phyloP scores from a whole-genome alignment of 2,888 invertebrate species.

The Ceraclea dissimilis region DNA sequence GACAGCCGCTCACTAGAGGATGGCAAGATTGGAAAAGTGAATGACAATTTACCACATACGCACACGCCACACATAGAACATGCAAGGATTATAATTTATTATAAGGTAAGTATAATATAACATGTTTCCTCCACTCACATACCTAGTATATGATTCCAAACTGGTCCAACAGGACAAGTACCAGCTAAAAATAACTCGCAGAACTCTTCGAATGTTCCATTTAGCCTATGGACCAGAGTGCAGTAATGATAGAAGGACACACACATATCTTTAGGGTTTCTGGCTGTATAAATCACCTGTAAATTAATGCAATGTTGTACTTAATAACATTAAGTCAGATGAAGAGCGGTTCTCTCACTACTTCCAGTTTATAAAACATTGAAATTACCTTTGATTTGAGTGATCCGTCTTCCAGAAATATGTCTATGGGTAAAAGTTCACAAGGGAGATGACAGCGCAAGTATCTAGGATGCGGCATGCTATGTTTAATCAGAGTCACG shows the following conservation, averaged over 20 bases:
- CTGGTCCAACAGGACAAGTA: slow-evolving; percentile 55
- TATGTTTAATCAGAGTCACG: slow-evolving; percentile 59
- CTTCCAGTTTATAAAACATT: too few relatives aligned
- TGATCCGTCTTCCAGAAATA: slow-evolving; percentile 54
- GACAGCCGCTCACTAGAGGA: not conserved
- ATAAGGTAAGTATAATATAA: too few relatives aligned
- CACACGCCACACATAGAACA: too few relatives aligned
- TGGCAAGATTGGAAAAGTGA: not conserved
- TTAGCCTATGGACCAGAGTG: slow-evolving; percentile 58
- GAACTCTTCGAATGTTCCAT: slow-evolving; percentile 65
- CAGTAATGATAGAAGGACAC: slow-evolving; percentile 86
- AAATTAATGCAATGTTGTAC: slow-evolving; percentile 16
- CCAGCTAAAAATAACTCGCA: slow-evolving; percentile 65
- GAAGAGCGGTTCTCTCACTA: too few relatives aligned
- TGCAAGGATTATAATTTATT: too few relatives aligned
- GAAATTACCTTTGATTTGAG: slow-evolving; percentile 62
- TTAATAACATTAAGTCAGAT: too few relatives aligned
- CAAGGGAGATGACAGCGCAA: slow-evolving; percentile 69
- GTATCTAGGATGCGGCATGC: slow-evolving; percentile 61
- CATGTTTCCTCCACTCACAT: too few relatives aligned
- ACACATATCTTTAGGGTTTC: slow-evolving; percentile 86
- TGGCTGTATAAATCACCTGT: slow-evolving; percentile 77
- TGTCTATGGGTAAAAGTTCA: slow-evolving; percentile 57
- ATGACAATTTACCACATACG: not conserved
- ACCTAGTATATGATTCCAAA: slow-evolving; percentile 59